These are phyloP conservation scores for Nyctalus aviator DNA, from an alignment of 2,797 vertebrate species.

Conservation along the genomic window DNA sequence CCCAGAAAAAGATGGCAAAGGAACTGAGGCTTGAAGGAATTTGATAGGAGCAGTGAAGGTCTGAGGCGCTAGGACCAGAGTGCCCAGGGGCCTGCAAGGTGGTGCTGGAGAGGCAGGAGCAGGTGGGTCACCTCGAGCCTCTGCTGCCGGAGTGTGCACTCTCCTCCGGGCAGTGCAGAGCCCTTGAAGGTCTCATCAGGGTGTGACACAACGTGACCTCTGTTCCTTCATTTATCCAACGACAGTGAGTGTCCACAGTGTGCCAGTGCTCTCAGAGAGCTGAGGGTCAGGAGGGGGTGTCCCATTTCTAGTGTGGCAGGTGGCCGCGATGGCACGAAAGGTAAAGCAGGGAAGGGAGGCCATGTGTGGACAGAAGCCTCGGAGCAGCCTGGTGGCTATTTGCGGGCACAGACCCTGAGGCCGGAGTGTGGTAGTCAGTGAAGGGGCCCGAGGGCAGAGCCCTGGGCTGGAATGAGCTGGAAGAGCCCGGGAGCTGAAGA, in stretches of 20 bases:
- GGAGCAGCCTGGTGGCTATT: neutral
- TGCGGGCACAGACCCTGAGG: neutral
- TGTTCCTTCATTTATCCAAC: neutral
- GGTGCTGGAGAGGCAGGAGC: too few species aligned
- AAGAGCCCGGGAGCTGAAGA: neutral
- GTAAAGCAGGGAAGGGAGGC: neutral
- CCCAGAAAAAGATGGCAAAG: neutral
- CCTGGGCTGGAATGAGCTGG: neutral
- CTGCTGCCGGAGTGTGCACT: accelerated
- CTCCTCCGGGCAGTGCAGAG: neutral
- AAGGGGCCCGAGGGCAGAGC: neutral
- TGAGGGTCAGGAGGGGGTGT: neutral
- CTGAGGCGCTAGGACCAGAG: neutral
- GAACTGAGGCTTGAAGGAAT: neutral
- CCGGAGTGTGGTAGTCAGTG: neutral
- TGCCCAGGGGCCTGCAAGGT: too few species aligned
- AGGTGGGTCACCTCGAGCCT: neutral
- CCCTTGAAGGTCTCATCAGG: neutral
- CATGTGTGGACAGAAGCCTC: too few species aligned
- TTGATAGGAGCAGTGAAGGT: neutral
- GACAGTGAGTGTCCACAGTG: neutral
- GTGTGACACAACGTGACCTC: neutral
- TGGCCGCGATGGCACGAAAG: neutral
- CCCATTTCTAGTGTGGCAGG: neutral
- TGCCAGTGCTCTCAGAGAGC: accelerated